A percentile compares a stretch with the other conserved stretches of the same genome.
Conservation (phyloP, 1,140 invertebrate genomes). For the Hylaeus anthracinus region DNA sequence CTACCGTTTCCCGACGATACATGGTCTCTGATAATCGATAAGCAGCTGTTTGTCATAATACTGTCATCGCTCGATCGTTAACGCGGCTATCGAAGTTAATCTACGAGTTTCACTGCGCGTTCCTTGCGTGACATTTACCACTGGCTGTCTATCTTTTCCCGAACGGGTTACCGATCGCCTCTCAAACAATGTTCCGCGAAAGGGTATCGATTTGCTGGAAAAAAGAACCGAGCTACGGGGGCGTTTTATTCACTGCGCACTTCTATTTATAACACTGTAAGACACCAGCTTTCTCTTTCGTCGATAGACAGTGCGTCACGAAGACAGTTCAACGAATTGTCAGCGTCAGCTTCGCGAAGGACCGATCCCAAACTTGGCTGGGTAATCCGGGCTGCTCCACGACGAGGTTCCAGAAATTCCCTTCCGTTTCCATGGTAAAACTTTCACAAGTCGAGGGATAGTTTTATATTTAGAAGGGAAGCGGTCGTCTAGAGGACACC, state of each 20-base stretch:
- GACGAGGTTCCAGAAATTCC: neutral
- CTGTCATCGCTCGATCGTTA: neutral
- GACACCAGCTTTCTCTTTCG: slow-evolving; percentile 6
- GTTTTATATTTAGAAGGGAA: slow-evolving; percentile 26
- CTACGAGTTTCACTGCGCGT: neutral
- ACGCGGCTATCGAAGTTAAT: neutral
- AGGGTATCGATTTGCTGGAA: neutral
- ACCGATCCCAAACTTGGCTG: neutral
- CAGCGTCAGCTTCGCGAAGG: neutral
- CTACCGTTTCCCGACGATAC: too few relatives aligned
- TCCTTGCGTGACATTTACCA: neutral
- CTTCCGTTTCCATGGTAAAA: slow-evolving; percentile 1
- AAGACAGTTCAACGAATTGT: slow-evolving; percentile 18
- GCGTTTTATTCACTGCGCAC: slow-evolving; percentile 23
- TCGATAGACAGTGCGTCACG: slow-evolving; percentile 18
- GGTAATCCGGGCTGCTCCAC: neutral
- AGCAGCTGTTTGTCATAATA: neutral
- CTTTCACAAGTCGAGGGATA: neutral
- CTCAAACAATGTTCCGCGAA: neutral
- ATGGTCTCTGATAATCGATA: neutral
- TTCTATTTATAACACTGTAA: slow-evolving; percentile 28
- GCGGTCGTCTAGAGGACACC: slow-evolving; percentile 15
- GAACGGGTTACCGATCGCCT: neutral
- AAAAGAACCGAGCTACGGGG: too few relatives aligned
- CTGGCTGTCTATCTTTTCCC: neutral